Conservation (phyloP, 2,797 vertebrate genomes). For the Schizopygopsis pylzovi region DNA sequence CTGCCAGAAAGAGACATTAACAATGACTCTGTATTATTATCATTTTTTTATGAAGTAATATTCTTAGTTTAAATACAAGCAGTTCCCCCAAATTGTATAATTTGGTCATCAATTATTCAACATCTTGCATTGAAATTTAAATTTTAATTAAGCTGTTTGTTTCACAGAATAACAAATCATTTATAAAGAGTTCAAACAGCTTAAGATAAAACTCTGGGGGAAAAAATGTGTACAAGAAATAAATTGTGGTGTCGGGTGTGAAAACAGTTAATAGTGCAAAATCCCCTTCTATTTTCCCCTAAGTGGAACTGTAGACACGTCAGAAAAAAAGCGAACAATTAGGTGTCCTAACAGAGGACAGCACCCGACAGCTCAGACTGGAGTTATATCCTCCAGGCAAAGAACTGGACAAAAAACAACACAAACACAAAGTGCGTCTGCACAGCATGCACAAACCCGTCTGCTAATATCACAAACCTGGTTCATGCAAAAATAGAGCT, state of each 20-base stretch:
- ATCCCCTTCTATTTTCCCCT: conserved; percentile 32
- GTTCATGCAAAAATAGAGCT: conserved; percentile 10
- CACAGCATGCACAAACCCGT: neutral
- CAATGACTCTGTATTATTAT: neutral
- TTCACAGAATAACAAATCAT: neutral
- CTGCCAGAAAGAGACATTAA: conserved; percentile 57
- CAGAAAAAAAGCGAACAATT: conserved; percentile 36
- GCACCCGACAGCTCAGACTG: conserved; percentile 27
- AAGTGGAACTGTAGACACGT: conserved; percentile 18
- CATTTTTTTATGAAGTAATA: neutral
- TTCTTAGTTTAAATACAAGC: neutral
- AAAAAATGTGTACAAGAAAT: conserved; percentile 11
- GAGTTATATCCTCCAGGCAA: conserved; percentile 40
- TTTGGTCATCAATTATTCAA: neutral
- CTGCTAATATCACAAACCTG: conserved; percentile 2
- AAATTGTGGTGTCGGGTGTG: neutral
- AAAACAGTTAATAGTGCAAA: conserved; percentile 58
- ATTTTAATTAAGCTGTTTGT: neutral
- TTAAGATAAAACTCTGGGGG: conserved; percentile 25
- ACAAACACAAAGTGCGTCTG: conserved; percentile 48
- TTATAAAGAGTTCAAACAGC: neutral
- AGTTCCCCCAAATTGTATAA: neutral
- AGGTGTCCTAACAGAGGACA: conserved; percentile 38
- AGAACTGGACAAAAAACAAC: conserved; percentile 31
- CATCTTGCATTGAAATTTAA: neutral